Conservation (phyloP, 2,888 invertebrate genomes). For the Nomada goodeniana region DNA sequence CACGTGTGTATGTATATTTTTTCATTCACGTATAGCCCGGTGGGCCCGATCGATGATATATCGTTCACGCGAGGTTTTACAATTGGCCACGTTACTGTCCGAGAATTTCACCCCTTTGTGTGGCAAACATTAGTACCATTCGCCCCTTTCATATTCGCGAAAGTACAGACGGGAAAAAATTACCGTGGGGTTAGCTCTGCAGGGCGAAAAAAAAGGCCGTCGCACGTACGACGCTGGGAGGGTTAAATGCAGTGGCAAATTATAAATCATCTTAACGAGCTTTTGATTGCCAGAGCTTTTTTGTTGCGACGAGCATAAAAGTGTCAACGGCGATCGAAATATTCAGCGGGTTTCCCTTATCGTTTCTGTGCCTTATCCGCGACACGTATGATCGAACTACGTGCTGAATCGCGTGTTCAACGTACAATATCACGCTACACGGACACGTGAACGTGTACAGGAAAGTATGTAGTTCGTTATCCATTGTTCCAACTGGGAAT, state of each 20-base stretch:
- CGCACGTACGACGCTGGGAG: slow-evolving; percentile 36
- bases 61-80: slow-evolving; percentile 34
- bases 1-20: neutral
- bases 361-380: slow-evolving; percentile 57
- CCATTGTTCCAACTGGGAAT: neutral
- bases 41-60: slow-evolving; percentile 41
- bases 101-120: slow-evolving; percentile 45
- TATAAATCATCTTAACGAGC: slow-evolving; percentile 83
- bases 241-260: slow-evolving; percentile 77
- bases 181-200: slow-evolving; percentile 31
- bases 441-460: neutral
- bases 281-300: slow-evolving; percentile 80
- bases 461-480: neutral
- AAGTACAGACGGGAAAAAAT: slow-evolving; percentile 51
- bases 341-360: slow-evolving; percentile 59
- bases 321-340: slow-evolving; percentile 78
- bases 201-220: slow-evolving; percentile 15
- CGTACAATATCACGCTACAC: slow-evolving; percentile 35
- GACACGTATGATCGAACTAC: slow-evolving; percentile 27
- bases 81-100: slow-evolving; percentile 28
- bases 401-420: slow-evolving; percentile 39
- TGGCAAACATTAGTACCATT: slow-evolving; percentile 48
- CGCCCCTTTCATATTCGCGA: slow-evolving; percentile 33
- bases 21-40: slow-evolving; percentile 16
- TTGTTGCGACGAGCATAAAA: slow-evolving; percentile 74